A percentile compares a stretch with the other conserved stretches of the same genome.
Conservation (phyloP, 2,797 vertebrate genomes). For the Falco peregrinus region DNA sequence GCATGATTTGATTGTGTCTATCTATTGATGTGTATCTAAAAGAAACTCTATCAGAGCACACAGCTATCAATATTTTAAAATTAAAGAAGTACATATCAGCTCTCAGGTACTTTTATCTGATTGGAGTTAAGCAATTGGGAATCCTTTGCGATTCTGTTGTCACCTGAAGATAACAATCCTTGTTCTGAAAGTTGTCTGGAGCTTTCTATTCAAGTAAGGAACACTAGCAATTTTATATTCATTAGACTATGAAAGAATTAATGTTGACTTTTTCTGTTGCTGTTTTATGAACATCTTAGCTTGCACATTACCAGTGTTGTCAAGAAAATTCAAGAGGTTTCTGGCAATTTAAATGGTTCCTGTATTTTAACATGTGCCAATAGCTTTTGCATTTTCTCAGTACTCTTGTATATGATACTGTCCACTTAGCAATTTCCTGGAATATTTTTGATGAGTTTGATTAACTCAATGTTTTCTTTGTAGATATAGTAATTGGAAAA, state of each 20-base stretch:
- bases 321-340: neutral
- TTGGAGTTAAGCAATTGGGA: neutral
- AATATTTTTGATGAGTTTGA: neutral
- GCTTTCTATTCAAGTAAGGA: neutral
- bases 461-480: neutral
- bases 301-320: neutral
- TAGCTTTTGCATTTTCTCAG: neutral
- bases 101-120: neutral
- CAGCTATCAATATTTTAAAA: neutral
- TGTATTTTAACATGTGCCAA: neutral
- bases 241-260: neutral
- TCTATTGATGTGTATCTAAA: neutral
- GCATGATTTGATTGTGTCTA: neutral
- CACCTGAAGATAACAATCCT: neutral
- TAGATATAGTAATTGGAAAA: neutral
- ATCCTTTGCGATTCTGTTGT: neutral
- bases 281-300: neutral
- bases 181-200: neutral
- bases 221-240: neutral
- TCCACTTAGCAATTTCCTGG: neutral
- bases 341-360: neutral
- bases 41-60: neutral
- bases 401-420: neutral
- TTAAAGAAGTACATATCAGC: neutral
- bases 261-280: neutral